A percentile compares a stretch with the other conserved stretches of the same genome.
These are phyloP conservation scores for Lysandra bellargus DNA, from an alignment of 2,888 invertebrate genomes.

Conservation along the genomic window DNA sequence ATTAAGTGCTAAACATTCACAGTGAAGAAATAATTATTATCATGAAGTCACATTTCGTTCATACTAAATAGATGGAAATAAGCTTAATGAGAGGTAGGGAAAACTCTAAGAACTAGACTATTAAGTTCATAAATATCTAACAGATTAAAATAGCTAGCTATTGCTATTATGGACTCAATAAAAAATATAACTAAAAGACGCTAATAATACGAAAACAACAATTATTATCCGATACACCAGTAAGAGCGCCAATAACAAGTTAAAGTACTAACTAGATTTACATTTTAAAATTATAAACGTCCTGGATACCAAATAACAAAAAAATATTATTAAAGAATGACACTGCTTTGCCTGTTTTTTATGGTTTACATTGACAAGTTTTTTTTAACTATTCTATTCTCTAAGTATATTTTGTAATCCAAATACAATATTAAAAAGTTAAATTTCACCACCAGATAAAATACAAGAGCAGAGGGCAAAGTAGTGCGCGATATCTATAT, in stretches of 20 bases:
- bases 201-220: neutral
- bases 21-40: neutral
- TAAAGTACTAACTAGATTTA: neutral
- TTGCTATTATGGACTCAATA: neutral
- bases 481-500: neutral
- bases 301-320: neutral
- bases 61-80: neutral
- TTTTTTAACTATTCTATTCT: neutral
- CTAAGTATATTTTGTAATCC: neutral
- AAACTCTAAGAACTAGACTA: neutral
- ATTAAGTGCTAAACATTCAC: neutral
- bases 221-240: neutral
- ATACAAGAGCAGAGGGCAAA: neutral
- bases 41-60: neutral
- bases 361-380: slow-evolving; percentile 1
- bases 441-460: neutral
- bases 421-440: neutral
- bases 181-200: neutral
- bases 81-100: neutral
- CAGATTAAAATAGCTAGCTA: neutral
- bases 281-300: neutral
- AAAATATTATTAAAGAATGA: neutral
- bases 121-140: neutral
- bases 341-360: neutral
- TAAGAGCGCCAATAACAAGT: slow-evolving; percentile 3